Percentiles rank a stretch among this genome's conserved stretches.
Conservation (phyloP, 2,797 vertebrate species). For the Heterohyrax brucei region DNA sequence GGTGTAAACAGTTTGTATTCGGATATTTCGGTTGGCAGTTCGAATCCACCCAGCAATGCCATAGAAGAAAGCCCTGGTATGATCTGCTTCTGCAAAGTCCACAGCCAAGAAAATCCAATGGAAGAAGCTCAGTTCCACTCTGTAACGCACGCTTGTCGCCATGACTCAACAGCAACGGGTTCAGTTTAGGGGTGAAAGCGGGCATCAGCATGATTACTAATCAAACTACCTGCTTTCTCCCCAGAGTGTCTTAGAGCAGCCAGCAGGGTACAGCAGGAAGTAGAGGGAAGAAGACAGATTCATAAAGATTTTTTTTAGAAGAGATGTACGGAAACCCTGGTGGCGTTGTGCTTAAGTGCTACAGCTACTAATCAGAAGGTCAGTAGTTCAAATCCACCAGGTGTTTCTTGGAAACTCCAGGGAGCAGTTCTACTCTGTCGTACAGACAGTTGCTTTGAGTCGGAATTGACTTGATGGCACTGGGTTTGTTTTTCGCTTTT, state of each 20-base stretch:
- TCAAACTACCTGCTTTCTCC: background rate
- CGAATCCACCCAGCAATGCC: background rate
- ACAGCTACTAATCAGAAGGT: no score
- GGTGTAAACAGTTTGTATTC: background rate
- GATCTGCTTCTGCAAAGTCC: background rate
- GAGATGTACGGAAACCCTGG: background rate
- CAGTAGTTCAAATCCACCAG: no score
- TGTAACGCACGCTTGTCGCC: background rate
- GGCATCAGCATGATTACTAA: background rate
- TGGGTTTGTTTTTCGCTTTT: no score
- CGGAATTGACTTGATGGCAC: no score
- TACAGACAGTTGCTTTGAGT: no score
- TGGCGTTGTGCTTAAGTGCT: no score
- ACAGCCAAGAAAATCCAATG: background rate
- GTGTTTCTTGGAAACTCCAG: no score
- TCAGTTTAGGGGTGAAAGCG: background rate
- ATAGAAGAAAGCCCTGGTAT: background rate
- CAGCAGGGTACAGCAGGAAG: background rate
- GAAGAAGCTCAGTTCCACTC: background rate
- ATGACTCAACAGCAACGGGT: background rate
- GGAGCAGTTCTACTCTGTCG: no score
- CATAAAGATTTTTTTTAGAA: background rate
- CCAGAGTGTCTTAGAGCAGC: background rate
- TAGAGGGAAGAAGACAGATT: background rate
- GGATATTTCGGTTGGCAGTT: background rate